These are phyloP conservation scores for Chloroceryle inda DNA, from an alignment of 2,797 vertebrate genomes.

Conservation along the genomic window DNA sequence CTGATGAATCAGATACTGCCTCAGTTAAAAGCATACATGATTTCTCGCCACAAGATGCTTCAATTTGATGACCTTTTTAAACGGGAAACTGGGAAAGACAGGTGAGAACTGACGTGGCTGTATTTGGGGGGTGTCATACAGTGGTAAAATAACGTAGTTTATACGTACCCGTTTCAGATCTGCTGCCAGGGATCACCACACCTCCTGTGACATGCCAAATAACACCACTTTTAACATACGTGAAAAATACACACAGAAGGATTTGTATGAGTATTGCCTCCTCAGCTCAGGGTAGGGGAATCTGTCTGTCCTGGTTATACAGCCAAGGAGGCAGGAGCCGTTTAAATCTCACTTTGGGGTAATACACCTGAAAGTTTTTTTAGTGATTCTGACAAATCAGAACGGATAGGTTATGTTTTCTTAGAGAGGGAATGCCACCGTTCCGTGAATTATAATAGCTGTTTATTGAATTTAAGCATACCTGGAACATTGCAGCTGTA, in stretches of 20 bases:
- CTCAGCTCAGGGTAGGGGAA: not conserved
- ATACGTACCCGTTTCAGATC: not conserved
- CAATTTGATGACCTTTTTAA: conserved; percentile 97
- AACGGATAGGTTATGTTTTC: conserved; percentile 55
- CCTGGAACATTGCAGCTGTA: conserved; percentile 53
- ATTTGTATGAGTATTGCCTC: not conserved
- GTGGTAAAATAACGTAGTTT: not conserved
- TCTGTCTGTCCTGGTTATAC: not conserved
- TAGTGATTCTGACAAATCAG: conserved; percentile 57
- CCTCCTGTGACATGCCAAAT: not conserved
- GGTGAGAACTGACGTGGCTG: conserved; percentile 78
- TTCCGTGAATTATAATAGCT: conserved; percentile 63
- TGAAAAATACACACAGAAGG: not conserved
- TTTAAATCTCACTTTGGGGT: conserved; percentile 56
- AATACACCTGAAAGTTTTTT: conserved; percentile 50
- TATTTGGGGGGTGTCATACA: not conserved
- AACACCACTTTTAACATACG: conserved; percentile 9
- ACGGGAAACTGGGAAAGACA: conserved; percentile 96
- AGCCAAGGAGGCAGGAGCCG: not conserved
- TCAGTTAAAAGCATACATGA: conserved; percentile 91
- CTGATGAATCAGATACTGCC: conserved; percentile 96
- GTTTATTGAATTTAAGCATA: conserved; percentile 71
- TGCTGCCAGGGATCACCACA: not conserved
- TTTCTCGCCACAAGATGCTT: conserved; percentile 97
- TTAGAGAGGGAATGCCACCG: conserved; percentile 31